Conservation (phyloP, 2,888 invertebrate genomes). For the Epinotia ramella region DNA sequence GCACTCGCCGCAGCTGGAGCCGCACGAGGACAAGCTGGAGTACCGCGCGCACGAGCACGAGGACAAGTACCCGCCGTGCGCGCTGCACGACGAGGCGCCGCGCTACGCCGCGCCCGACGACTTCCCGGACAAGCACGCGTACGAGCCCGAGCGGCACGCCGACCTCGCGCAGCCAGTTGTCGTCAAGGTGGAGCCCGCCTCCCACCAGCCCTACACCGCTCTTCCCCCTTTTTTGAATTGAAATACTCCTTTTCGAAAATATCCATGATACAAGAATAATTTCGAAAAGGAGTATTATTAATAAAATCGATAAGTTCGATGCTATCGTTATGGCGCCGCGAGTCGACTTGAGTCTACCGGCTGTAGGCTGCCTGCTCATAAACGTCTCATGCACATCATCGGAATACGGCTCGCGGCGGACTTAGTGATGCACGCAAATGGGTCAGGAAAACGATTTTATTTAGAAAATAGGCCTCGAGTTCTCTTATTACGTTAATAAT, state of each 20-base stretch:
- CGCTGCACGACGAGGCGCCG: constrained; percentile 79
- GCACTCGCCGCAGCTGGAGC: constrained; percentile 86
- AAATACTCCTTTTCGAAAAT: constrained; percentile 86
- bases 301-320: constrained; percentile 13
- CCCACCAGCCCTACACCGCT: constrained; percentile 87
- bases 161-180: constrained; percentile 78
- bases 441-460: constrained; percentile 17
- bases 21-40: constrained; percentile 80
- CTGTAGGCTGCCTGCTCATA: neutral
- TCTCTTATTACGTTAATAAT: constrained; percentile 2
- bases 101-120: constrained; percentile 86
- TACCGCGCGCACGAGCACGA: constrained; percentile 78
- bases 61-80: constrained; percentile 79
- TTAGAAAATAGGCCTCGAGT: neutral
- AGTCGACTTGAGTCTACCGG: constrained; percentile 2
- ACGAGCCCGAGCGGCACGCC: constrained; percentile 76
- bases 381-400: too few relatives aligned
- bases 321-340: constrained; percentile 1
- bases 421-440: constrained; percentile 5
- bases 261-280: constrained; percentile 73
- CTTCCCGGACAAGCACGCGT: constrained; percentile 73
- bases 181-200: constrained; percentile 86
- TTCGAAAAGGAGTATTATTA: constrained; percentile 82
- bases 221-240: constrained; percentile 92
- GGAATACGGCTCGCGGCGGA: neutral